Conservation (phyloP, 92 coral and sea anemone genomes). For the Porites rus region DNA sequence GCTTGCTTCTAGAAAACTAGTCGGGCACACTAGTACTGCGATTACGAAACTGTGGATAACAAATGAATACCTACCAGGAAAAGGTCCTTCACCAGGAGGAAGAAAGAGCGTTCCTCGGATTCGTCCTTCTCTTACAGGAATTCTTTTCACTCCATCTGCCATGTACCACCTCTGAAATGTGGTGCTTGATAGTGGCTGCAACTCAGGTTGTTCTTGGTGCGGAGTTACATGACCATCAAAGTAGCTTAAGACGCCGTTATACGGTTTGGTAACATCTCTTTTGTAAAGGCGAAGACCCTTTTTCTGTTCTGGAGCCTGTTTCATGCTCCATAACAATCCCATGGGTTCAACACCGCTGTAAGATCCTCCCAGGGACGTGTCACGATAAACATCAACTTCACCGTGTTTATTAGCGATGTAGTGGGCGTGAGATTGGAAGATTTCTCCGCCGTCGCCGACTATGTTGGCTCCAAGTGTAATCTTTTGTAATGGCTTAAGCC, state of each 20-base stretch:
- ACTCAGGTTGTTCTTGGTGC: background rate
- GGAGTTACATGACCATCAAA: constrained; percentile 28
- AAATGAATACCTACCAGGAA: constrained; percentile 32
- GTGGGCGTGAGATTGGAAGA: constrained; percentile 13
- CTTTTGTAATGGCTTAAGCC: constrained; percentile 1
- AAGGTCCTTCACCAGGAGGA: constrained; percentile 54
- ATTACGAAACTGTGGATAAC: too few species aligned
- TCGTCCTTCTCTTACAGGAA: constrained; percentile 58
- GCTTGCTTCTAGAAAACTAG: too few species aligned
- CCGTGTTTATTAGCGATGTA: constrained; percentile 1
- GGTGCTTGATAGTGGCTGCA: background rate
- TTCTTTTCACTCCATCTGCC: constrained; percentile 50
- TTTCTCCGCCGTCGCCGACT: constrained; percentile 7
- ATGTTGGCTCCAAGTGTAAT: background rate
- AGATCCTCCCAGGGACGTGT: constrained; percentile 21
- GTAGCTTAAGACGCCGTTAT: constrained; percentile 19
- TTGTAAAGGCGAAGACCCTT: constrained; percentile 42
- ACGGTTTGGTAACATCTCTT: constrained; percentile 54
- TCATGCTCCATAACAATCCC: constrained; percentile 59
- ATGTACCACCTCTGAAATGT: constrained; percentile 57
- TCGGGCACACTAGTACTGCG: too few species aligned
- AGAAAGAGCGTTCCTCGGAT: constrained; percentile 50
- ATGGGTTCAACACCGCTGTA: constrained; percentile 39
- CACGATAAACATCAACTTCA: constrained; percentile 9
- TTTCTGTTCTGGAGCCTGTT: constrained; percentile 18